Evolutionary conservation across 2,797 vertebrate genomes (phyloP).

Genomic region (Muscicapa comitata): DNA sequence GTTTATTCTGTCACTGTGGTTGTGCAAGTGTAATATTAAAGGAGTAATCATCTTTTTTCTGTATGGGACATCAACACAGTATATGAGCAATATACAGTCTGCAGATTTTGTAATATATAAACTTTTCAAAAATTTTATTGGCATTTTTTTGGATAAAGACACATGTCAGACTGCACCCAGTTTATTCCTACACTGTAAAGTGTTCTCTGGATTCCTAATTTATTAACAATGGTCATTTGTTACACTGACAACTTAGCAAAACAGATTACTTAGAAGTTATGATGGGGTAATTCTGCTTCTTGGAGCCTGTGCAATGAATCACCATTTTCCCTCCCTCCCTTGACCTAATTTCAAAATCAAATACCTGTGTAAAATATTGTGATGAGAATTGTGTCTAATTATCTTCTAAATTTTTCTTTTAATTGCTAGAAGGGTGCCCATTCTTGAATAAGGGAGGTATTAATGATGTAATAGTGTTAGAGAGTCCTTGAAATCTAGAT

Average conservation of each 20-base stretch:
- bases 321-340: conserved; percentile 66
- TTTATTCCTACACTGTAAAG: conserved; percentile 61
- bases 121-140: background rate
- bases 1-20: conserved; percentile 11
- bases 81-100: background rate
- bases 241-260: conserved; percentile 70
- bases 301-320: conserved; percentile 67
- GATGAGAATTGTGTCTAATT: conserved; percentile 71
- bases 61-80: background rate
- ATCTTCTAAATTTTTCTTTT: conserved; percentile 69
- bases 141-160: conserved; percentile 54
- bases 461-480: conserved; percentile 59
- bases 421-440: conserved; percentile 69
- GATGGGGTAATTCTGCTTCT: conserved; percentile 73
- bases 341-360: conserved; percentile 78
- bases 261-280: conserved; percentile 73
- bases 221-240: conserved; percentile 66
- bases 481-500: conserved; percentile 62
- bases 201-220: conserved; percentile 67
- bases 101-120: background rate
- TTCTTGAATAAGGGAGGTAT: conserved; percentile 52
- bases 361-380: conserved; percentile 73
- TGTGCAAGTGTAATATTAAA: background rate
- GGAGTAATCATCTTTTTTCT: background rate
- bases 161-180: conserved; percentile 41